Percentiles rank a stretch among this genome's conserved stretches.
Evolutionary conservation across 2,113 vertebrate genomes (phyloP).

Genomic region (Catharus minimus): DNA sequence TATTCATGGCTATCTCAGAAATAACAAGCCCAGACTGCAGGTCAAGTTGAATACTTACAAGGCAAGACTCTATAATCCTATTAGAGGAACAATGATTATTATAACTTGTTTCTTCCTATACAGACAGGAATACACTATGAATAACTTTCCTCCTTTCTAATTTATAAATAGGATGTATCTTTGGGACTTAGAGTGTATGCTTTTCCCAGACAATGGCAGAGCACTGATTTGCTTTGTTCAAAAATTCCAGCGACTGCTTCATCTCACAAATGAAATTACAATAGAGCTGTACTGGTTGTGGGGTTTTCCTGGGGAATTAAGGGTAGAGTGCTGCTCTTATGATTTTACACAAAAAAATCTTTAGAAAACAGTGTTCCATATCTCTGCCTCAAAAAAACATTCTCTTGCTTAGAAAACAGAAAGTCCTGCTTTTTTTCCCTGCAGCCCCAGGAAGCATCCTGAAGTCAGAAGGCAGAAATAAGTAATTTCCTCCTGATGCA

Average conservation of each 20-base stretch:
- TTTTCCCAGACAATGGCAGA: not conserved
- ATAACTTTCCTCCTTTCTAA: accelerated
- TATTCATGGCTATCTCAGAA: not conserved
- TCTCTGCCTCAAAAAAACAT: not conserved
- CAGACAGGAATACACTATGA: not conserved
- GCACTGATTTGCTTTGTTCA: not conserved
- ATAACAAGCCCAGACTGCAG: not conserved
- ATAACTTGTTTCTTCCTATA: not conserved
- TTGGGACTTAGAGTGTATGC: not conserved
- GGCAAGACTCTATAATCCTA: not conserved
- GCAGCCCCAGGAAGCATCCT: not conserved
- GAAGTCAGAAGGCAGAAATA: not conserved
- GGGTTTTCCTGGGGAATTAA: not conserved
- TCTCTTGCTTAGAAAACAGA: not conserved
- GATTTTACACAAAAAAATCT: not conserved
- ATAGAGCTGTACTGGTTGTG: not conserved
- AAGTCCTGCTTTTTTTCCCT: not conserved
- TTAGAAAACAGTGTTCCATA: not conserved
- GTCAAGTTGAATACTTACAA: not conserved
- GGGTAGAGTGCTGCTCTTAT: not conserved
- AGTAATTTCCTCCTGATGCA: not conserved
- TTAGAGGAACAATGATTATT: not conserved
- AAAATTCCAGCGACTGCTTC: not conserved
- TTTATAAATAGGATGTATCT: not conserved
- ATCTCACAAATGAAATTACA: not conserved